Evolutionary conservation across 2,888 invertebrate genomes (phyloP), one percentile per base, ranked within the genome.

Genomic region (Micoletzkya japonica): DNA sequence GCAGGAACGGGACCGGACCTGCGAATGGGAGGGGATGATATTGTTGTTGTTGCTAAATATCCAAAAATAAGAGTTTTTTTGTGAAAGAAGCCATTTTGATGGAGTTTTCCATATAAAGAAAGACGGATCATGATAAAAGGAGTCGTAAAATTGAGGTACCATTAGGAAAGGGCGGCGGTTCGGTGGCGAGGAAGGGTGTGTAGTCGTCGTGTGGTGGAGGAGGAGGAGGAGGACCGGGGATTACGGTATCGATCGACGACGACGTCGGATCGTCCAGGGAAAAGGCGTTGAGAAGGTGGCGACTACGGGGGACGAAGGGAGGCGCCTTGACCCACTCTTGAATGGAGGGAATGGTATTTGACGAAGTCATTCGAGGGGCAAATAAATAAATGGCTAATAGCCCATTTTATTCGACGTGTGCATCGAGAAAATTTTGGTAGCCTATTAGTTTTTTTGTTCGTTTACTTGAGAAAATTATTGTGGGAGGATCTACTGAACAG

Each of bases 281-380:
- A 34, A 73, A 76, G 0, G 76, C 72, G n/a, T 74, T 70, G 17
- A 69, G 70, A n/a, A 75, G 73, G 39, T 73, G 70, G 30, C 72
- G 70, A 39, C 75, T 74, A 2, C 78, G 70, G 0, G 81, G 81
- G 32, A 81, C 75, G 60, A 81, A 81, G 57, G 78, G 78, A 2
- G 79, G 79, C 26, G 81, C 81, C 58, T 76, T 77, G 14, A 77
- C 71, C 81, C 81, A 81, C 74, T 78, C 81, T 81, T 69, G 66
- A 77, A 52, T 14, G 17, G 4, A 44, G 10, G 44, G 20, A 14
- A 20, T 14, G 44, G 44, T n/a, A n/a, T n/a, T n/a, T n/a, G n/a
- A n/a, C n/a, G n/a, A n/a, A n/a, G n/a, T n/a, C n/a, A n/a, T n/a
- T n/a, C n/a, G n/a, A n/a, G n/a, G n/a, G n/a, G n/a, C n/a, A n/a